Conservation (phyloP, 2,113 vertebrate genomes). For the Myotis davidii region DNA sequence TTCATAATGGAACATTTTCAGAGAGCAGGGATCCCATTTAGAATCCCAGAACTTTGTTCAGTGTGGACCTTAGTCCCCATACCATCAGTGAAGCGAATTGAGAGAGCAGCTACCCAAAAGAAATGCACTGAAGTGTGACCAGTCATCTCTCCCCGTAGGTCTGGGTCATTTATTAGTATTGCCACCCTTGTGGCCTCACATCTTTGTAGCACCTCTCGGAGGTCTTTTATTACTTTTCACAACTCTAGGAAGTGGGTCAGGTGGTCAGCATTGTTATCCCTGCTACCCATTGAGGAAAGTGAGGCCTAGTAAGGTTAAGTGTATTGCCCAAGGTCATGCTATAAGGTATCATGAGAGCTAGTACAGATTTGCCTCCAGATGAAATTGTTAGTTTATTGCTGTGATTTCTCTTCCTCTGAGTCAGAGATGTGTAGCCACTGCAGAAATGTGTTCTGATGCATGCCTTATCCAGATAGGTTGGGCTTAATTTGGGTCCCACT, state of each 20-base stretch:
- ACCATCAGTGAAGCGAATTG: constrained; percentile 28
- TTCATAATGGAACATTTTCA: constrained; percentile 29
- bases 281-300: constrained; percentile 47
- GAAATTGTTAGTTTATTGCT: constrained; percentile 60
- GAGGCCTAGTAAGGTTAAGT: constrained; percentile 35
- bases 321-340: not conserved
- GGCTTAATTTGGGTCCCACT: constrained; percentile 32
- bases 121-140: constrained; percentile 22
- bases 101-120: not conserved
- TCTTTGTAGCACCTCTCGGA: constrained; percentile 14
- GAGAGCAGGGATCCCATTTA: not conserved
- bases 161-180: constrained; percentile 32
- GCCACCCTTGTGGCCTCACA: not conserved
- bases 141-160: constrained; percentile 11
- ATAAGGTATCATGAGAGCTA: not conserved
- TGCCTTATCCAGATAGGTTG: constrained; percentile 27
- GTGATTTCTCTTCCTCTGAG: constrained; percentile 61
- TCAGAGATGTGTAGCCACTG: constrained; percentile 24
- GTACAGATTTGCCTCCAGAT: not conserved
- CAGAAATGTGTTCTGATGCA: not conserved
- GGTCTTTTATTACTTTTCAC: constrained; percentile 46
- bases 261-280: constrained; percentile 28
- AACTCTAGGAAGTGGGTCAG: constrained; percentile 30
- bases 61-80: not conserved
- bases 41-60: constrained; percentile 24